Evolutionary conservation across 2,797 vertebrate genomes (phyloP).

Genomic region (Coregonus ussuriensis): DNA sequence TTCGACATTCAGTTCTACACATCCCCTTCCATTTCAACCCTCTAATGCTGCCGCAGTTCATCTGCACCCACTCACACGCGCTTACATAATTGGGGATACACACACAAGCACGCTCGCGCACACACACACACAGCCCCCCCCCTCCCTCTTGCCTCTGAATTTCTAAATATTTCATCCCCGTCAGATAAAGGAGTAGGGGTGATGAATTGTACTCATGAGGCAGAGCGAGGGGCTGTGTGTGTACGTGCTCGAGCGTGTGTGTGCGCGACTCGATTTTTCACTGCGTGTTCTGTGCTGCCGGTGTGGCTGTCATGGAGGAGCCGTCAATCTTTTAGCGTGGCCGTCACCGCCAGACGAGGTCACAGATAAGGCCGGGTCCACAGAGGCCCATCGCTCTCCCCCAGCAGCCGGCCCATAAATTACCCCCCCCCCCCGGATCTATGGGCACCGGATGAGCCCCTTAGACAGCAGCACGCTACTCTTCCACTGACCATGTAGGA

Average conservation of each 20-base stretch:
- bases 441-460: slow-evolving; percentile 29
- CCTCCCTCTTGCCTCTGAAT: too few species aligned
- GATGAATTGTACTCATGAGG: not conserved
- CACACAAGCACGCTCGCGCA: too few species aligned
- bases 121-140: not conserved
- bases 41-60: slow-evolving; percentile 68
- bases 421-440: slow-evolving; percentile 57
- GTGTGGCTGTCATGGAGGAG: slow-evolving; percentile 59
- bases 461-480: not conserved
- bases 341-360: slow-evolving; percentile 57
- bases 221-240: not conserved
- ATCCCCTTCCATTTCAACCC: slow-evolving; percentile 71
- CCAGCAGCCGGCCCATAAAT: slow-evolving; percentile 65
- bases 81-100: too few species aligned
- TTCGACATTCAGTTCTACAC: slow-evolving; percentile 73
- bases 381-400: slow-evolving; percentile 62
- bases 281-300: slow-evolving; percentile 44
- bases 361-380: slow-evolving; percentile 63
- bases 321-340: slow-evolving; percentile 61
- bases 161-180: too few species aligned
- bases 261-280: slow-evolving; percentile 38
- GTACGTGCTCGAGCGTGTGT: not conserved
- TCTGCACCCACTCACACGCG: slow-evolving; percentile 27
- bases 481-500: not conserved
- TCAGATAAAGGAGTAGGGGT: too few species aligned